A percentile compares a stretch with the other conserved stretches of the same genome.
Conservation (phyloP, 64 coral and sea anemone genomes). For the Montipora sp. region DNA sequence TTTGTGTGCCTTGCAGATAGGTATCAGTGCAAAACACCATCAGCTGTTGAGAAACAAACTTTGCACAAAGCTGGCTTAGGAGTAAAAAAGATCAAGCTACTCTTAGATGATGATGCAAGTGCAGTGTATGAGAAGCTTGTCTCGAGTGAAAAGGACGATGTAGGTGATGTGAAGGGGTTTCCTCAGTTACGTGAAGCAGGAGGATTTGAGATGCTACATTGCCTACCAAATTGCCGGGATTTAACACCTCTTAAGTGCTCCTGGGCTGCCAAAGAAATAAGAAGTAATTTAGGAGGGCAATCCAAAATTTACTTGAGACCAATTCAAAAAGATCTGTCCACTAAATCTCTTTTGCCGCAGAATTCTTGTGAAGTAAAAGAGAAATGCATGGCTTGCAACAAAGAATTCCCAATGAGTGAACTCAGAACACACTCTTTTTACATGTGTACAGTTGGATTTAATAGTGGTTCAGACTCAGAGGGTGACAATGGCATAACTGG, state of each 20-base stretch:
- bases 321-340: too few relatives aligned
- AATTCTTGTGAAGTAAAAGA: too few relatives aligned
- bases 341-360: too few relatives aligned
- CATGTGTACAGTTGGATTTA: too few relatives aligned
- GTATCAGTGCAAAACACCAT: conserved; percentile 35
- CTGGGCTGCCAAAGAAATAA: conserved; percentile 14
- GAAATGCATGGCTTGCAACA: too few relatives aligned
- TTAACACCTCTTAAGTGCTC: not conserved
- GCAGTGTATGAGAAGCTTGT: conserved; percentile 11
- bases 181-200: conserved; percentile 16
- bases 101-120: conserved; percentile 3
- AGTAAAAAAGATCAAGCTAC: conserved; percentile 43
- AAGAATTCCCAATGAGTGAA: too few relatives aligned
- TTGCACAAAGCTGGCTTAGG: conserved; percentile 45
- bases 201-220: conserved; percentile 22
- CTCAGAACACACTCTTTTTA: too few relatives aligned
- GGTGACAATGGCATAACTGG: too few relatives aligned
- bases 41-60: conserved; percentile 45
- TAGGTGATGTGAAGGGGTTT: not conserved
- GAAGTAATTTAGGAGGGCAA: not conserved
- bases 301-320: too few relatives aligned
- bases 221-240: conserved; percentile 12
- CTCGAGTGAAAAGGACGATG: conserved; percentile 23
- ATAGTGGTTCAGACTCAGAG: too few relatives aligned
- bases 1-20: too few relatives aligned